A percentile compares a stretch with the other conserved stretches of the same genome.
Evolutionary conservation across 2,888 invertebrate genomes (phyloP).

Genomic region (Euplagia quadripunctaria): DNA sequence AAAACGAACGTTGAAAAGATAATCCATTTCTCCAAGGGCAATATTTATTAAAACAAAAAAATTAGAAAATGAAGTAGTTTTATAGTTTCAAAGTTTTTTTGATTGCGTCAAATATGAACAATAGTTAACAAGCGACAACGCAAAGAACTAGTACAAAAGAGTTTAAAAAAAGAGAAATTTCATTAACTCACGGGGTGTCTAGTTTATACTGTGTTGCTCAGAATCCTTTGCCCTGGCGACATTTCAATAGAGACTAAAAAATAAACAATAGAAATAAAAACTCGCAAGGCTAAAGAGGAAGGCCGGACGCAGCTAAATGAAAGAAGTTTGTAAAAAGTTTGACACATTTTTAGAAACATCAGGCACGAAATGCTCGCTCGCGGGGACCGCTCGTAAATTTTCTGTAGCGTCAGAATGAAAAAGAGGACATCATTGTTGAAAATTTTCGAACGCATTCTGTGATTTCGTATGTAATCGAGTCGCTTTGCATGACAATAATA

Average conservation of each 20-base stretch:
- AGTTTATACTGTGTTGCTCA: slow-evolving; percentile 73
- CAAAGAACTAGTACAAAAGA: slow-evolving; percentile 55
- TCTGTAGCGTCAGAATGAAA: slow-evolving; percentile 85
- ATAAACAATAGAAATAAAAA: slow-evolving; percentile 82
- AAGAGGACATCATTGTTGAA: slow-evolving; percentile 85
- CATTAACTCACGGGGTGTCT: slow-evolving; percentile 72
- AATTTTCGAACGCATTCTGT: slow-evolving; percentile 79
- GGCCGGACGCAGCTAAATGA: slow-evolving; percentile 84
- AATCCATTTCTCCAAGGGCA: neutral
- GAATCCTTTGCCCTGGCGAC: slow-evolving; percentile 77
- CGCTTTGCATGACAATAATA: slow-evolving; percentile 69
- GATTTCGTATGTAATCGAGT: slow-evolving; percentile 72
- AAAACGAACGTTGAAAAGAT: neutral
- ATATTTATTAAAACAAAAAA: neutral
- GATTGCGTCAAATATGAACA: slow-evolving; percentile 39
- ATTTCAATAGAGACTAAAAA: slow-evolving; percentile 85
- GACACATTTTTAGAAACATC: slow-evolving; percentile 88
- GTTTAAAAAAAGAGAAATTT: slow-evolving; percentile 69
- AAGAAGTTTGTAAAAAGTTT: slow-evolving; percentile 87
- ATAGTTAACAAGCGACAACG: slow-evolving; percentile 37
- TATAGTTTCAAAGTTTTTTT: slow-evolving; percentile 15
- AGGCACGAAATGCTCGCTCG: slow-evolving; percentile 83
- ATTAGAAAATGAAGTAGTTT: neutral
- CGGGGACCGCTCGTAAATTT: slow-evolving; percentile 83
- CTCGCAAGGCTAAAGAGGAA: slow-evolving; percentile 81